phyloP scores from a whole-genome alignment of 2,888 invertebrate species.

The Zaprionus obscuricornis region DNA sequence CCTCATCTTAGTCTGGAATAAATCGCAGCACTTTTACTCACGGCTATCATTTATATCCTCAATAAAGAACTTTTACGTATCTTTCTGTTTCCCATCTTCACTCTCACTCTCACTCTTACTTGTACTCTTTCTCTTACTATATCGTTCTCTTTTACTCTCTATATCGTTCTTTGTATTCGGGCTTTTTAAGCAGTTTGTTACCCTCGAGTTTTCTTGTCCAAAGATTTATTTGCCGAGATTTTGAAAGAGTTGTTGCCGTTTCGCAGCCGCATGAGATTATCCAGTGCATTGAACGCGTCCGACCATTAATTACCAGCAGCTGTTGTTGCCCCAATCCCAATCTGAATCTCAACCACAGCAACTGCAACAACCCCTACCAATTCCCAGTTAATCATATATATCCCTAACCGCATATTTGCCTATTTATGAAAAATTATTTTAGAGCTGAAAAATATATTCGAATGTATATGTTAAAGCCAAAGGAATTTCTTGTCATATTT shows the following conservation, averaged over 20 bases:
- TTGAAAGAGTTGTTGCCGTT: conserved; percentile 66
- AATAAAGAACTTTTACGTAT: conserved; percentile 46
- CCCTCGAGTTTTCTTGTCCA: conserved; percentile 45
- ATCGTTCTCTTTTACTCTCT: no score
- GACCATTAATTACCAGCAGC: conserved; percentile 77
- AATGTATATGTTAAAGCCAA: conserved; percentile 30
- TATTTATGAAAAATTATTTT: conserved; percentile 69
- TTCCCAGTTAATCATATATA: neutral
- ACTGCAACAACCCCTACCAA: conserved; percentile 1
- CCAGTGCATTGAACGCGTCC: conserved; percentile 76
- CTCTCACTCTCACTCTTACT: neutral
- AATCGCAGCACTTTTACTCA: conserved; percentile 57
- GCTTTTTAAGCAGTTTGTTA: conserved; percentile 44
- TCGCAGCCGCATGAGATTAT: conserved; percentile 69
- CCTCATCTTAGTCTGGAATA: conserved; percentile 21
- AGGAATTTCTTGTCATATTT: conserved; percentile 58
- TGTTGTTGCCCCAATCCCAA: conserved; percentile 42
- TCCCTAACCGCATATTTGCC: conserved; percentile 55
- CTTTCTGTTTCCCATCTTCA: neutral
- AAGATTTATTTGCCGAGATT: conserved; percentile 74
- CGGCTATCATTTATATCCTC: conserved; percentile 58
- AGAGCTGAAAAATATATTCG: conserved; percentile 22
- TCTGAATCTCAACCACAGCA: no score
- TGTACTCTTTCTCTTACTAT: no score
- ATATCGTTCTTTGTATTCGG: no score